A percentile compares a stretch with the other conserved stretches of the same genome.
phyloP scores from a whole-genome alignment of 2,113 vertebrate species.

The Lophotis ruficrista region DNA sequence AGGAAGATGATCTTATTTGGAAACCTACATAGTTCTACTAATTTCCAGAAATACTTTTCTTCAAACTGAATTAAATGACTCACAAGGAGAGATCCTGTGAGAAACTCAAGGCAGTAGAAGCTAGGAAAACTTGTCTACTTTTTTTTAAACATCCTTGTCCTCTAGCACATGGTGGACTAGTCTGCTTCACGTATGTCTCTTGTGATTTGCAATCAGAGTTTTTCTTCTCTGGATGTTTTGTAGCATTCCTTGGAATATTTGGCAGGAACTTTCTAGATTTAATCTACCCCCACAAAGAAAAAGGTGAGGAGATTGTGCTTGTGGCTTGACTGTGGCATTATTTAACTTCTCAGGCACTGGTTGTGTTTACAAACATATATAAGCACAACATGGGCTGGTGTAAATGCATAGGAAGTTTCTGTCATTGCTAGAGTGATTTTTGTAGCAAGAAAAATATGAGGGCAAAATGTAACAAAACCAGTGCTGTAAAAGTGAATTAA shows the following conservation, averaged over 20 bases:
- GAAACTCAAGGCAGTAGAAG: not conserved
- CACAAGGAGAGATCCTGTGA: not conserved
- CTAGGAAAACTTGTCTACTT: not conserved
- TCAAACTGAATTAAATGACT: not conserved
- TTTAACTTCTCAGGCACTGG: not conserved
- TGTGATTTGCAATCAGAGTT: not conserved
- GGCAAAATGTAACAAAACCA: not conserved
- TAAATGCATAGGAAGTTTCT: not conserved
- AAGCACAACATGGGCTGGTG: not conserved
- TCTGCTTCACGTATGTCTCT: not conserved
- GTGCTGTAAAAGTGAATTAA: not conserved
- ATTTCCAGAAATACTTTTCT: not conserved
- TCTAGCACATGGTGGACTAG: not conserved
- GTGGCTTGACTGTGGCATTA: not conserved
- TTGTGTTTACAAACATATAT: not conserved
- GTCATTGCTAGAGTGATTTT: not conserved
- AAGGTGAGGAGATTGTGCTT: not conserved
- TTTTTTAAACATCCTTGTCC: not conserved
- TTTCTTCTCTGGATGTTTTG: not conserved
- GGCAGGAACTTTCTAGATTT: not conserved
- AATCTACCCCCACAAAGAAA: not conserved
- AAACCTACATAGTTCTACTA: fast-evolving
- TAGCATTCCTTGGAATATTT: not conserved
- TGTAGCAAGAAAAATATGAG: not conserved
- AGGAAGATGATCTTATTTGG: not conserved